phyloP scores from a whole-genome alignment of 53 echinoderm and acorn worm genomes.

The Holothuria leucospilota region DNA sequence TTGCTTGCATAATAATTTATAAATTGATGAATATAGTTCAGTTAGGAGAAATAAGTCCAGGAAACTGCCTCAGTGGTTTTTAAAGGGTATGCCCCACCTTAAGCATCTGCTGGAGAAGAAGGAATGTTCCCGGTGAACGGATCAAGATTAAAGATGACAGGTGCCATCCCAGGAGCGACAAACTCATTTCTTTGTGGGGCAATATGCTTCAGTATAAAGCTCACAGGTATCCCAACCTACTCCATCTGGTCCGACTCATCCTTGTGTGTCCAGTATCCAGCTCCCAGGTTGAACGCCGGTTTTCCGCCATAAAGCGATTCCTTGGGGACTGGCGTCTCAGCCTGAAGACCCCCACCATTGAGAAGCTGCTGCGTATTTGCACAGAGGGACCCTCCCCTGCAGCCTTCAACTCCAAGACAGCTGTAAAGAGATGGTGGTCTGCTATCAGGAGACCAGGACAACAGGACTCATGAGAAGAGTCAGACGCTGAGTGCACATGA shows the following conservation, averaged over 20 bases:
- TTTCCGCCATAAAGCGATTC: slow-evolving; percentile 60
- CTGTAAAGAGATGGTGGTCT: slow-evolving; percentile 59
- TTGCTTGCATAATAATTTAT: too few species aligned
- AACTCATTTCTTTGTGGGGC: slow-evolving; percentile 3
- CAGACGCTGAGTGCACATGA: too few species aligned
- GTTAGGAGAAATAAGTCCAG: too few species aligned
- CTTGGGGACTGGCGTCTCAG: slow-evolving; percentile 65
- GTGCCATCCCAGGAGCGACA: background rate
- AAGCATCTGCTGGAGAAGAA: slow-evolving; percentile 16
- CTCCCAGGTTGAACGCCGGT: slow-evolving; percentile 62
- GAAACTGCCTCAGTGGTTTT: too few species aligned
- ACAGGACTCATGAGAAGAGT: slow-evolving; percentile 21
- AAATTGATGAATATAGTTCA: too few species aligned
- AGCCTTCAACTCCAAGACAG: slow-evolving; percentile 41
- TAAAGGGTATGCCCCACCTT: too few species aligned
- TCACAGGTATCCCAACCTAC: slow-evolving; percentile 42
- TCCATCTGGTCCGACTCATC: slow-evolving; percentile 55
- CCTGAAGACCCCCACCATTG: slow-evolving; percentile 47
- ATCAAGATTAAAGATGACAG: slow-evolving; percentile 6
- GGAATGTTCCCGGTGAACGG: slow-evolving; percentile 42
- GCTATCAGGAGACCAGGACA: slow-evolving; percentile 29
- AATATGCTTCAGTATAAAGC: slow-evolving; percentile 17
- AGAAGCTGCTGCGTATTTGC: slow-evolving; percentile 47
- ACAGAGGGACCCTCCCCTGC: slow-evolving; percentile 44
- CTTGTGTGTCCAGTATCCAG: slow-evolving; percentile 60